Percentiles rank a stretch among this genome's conserved stretches.
phyloP scores from a whole-genome alignment of 2,797 vertebrate genomes.

The Adrianichthys oophorus region DNA sequence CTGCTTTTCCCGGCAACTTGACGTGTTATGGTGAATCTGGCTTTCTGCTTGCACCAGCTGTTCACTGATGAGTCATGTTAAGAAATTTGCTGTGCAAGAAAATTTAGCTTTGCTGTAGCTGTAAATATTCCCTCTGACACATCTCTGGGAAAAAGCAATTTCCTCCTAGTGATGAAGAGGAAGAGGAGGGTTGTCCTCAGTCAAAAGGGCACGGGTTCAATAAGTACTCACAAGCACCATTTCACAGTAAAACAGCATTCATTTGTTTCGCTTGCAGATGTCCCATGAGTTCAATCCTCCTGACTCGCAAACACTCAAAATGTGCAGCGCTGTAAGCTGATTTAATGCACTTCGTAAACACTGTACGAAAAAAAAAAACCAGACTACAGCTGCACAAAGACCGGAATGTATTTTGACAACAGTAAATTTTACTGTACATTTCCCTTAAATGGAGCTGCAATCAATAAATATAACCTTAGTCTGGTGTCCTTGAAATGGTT shows the following conservation, averaged over 20 bases:
- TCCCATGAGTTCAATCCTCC: conserved; percentile 15
- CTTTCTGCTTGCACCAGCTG: conserved; percentile 40
- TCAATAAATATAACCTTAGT: conserved; percentile 64
- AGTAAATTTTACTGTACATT: conserved; percentile 21
- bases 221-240: background rate
- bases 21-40: conserved; percentile 26
- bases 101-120: conserved; percentile 17
- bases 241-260: background rate
- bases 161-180: background rate
- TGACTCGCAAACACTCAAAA: conserved; percentile 35
- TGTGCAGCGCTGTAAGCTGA: conserved; percentile 20
- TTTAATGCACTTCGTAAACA: conserved; percentile 2
- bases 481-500: conserved; percentile 60
- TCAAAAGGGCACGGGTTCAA: conserved; percentile 2
- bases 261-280: conserved; percentile 15
- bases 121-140: conserved; percentile 20
- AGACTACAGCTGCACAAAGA: conserved; percentile 14
- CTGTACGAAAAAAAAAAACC: conserved; percentile 4
- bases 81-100: conserved; percentile 26
- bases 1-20: conserved; percentile 6
- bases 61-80: conserved; percentile 47
- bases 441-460: conserved; percentile 24
- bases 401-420: conserved; percentile 21
- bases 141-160: background rate
- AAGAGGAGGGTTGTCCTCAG: background rate